Conservation (phyloP, 2,113 vertebrate species). For the Gallinago media region DNA sequence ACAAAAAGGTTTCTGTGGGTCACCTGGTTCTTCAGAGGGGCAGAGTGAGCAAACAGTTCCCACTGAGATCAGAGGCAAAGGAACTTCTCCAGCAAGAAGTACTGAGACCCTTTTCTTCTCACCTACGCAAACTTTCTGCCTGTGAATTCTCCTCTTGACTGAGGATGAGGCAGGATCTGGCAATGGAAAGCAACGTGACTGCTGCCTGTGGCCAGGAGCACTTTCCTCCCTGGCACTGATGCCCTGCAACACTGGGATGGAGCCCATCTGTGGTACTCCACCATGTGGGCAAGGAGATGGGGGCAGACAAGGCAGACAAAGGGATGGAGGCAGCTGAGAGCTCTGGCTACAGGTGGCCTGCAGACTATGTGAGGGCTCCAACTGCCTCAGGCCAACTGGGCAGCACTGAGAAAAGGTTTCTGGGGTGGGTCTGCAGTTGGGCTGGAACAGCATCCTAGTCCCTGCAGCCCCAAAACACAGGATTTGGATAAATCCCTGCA, state of each 20-base stretch:
- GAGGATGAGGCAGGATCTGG: background rate
- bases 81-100: background rate
- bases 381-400: rapidly evolving
- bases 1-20: background rate
- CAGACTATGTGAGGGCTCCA: background rate
- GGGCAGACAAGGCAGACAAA: background rate
- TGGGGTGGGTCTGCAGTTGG: background rate
- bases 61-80: background rate
- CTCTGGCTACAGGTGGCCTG: background rate
- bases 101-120: background rate
- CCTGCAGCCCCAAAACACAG: background rate
- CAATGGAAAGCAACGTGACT: background rate
- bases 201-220: rapidly evolving
- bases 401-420: background rate
- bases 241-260: background rate
- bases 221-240: background rate
- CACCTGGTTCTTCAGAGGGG: background rate
- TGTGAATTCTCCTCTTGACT: background rate
- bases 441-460: background rate
- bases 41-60: background rate
- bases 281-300: rapidly evolving
- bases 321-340: background rate
- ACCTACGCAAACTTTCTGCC: background rate
- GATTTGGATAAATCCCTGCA: background rate
- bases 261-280: rapidly evolving